phyloP scores from a whole-genome alignment of 2,113 vertebrate genomes.

The Campylorhamphus procurvoides region DNA sequence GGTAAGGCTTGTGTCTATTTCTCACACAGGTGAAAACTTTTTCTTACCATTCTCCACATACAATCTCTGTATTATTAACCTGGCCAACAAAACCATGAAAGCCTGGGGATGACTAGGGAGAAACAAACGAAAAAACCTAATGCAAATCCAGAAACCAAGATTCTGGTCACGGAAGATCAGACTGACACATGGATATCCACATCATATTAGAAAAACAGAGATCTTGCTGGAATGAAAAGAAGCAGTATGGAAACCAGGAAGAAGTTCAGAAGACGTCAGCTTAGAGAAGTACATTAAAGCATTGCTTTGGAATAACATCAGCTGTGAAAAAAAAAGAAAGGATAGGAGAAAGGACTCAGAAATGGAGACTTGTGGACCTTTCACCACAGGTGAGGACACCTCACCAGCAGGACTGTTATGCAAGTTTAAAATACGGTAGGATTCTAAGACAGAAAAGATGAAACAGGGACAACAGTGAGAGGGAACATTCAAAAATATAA shows the following conservation, averaged over 20 bases:
- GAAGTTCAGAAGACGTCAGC: not conserved
- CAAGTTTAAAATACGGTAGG: not conserved
- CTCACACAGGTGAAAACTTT: not conserved
- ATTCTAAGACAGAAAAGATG: not conserved
- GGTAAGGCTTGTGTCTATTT: not conserved
- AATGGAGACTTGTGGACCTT: fast-evolving
- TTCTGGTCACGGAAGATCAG: not conserved
- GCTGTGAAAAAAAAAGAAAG: not conserved
- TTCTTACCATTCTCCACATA: not conserved
- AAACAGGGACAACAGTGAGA: not conserved
- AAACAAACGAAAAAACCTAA: not conserved
- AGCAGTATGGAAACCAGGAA: not conserved
- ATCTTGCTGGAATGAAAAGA: not conserved
- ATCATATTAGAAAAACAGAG: not conserved
- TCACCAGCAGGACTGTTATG: not conserved
- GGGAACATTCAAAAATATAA: not conserved
- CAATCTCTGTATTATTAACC: not conserved
- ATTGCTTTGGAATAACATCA: not conserved
- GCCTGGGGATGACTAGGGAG: not conserved
- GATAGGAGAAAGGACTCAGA: not conserved
- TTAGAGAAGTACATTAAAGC: not conserved
- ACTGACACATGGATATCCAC: not conserved
- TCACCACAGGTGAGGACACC: not conserved
- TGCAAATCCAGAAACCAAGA: not conserved
- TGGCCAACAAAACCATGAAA: not conserved